Percentiles rank a stretch among this genome's conserved stretches.
phyloP scores from a whole-genome alignment of 2,888 invertebrate genomes.

The Anarsia innoxiella region DNA sequence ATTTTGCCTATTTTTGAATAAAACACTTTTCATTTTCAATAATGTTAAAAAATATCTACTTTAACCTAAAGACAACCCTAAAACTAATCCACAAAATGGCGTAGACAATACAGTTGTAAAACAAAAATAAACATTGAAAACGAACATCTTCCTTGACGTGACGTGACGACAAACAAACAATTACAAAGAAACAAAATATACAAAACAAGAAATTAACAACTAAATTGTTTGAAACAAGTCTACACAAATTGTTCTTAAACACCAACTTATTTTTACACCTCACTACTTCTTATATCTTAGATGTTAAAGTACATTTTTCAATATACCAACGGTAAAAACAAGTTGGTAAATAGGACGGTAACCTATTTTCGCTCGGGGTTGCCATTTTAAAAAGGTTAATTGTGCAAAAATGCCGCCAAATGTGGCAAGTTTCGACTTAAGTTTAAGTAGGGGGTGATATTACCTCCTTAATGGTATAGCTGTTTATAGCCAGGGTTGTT shows the following conservation, averaged over 20 bases:
- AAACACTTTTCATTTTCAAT: too few species aligned
- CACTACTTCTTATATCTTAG: background rate
- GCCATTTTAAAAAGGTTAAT: conserved; percentile 37
- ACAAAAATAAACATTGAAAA: conserved; percentile 6
- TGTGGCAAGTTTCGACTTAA: conserved; percentile 30
- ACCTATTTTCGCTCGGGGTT: conserved; percentile 16
- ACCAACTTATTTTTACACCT: conserved; percentile 8
- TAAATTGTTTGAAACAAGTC: conserved; percentile 10
- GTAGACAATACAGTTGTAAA: too few species aligned
- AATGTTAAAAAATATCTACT: too few species aligned
- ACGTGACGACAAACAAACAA: conserved; percentile 3
- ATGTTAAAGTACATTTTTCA: background rate
- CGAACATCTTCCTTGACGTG: conserved; percentile 3
- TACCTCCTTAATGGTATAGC: background rate
- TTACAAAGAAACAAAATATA: conserved; percentile 6
- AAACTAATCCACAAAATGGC: too few species aligned
- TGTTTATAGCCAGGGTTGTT: background rate
- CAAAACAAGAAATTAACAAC: conserved; percentile 15
- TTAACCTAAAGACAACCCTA: too few species aligned
- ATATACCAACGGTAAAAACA: background rate
- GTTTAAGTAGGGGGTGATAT: background rate
- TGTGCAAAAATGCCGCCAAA: conserved; percentile 37
- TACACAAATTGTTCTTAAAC: conserved; percentile 4
- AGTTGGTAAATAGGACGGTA: conserved; percentile 6
- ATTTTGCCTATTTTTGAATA: too few species aligned